Evolutionary conservation across 2,888 invertebrate species (phyloP), one percentile per base, ranked within the genome.

Genomic region (Biston betularia): DNA sequence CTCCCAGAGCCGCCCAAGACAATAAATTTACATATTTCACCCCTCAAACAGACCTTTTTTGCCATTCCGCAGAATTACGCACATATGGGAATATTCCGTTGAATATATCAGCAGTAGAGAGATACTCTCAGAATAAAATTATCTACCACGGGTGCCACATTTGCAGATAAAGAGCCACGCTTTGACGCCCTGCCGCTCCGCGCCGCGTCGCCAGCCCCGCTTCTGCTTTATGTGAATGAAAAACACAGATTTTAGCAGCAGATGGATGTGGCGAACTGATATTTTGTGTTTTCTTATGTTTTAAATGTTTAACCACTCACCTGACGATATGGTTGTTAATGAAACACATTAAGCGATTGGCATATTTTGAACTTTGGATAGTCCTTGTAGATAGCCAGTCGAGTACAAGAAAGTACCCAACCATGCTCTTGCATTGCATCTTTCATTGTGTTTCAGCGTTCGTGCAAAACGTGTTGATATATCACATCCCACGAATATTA

Each of bases 1-100:
- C 77, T 66, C 80, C 76, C 79, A 84, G 87, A 86, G 89, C 90
- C 92, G 92, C 93, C 93, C 93, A 92, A 93, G 92, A 93, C 93
- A 93, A 93, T 93, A 93, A 93, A 93, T 93, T 93, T 93, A 93
- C 93, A 93, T 93, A 93, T 93, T 93, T 93, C 92, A 92, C 93
- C 93, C 93, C 93, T 92, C 92, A 91, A 92, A 92, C 90, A 92
- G 93, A 93, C 93, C 93, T 93, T 93, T 93, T 93, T 93, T 93
- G 91, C 93, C 92, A 93, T 93, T 93, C 90, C 90, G 87, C 91
- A 92, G 93, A 93, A 93, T 93, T 93, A 93, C 93, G 92, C 92
- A 91, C 93, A 93, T 93, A 93, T 93, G 93, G 93, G 93, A 93
- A 93, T 93, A 93, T 93, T 92, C 92, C 85, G 89, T 89, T 91